Conservation (phyloP, 2,797 vertebrate species). For the Onychomys leucogaster region DNA sequence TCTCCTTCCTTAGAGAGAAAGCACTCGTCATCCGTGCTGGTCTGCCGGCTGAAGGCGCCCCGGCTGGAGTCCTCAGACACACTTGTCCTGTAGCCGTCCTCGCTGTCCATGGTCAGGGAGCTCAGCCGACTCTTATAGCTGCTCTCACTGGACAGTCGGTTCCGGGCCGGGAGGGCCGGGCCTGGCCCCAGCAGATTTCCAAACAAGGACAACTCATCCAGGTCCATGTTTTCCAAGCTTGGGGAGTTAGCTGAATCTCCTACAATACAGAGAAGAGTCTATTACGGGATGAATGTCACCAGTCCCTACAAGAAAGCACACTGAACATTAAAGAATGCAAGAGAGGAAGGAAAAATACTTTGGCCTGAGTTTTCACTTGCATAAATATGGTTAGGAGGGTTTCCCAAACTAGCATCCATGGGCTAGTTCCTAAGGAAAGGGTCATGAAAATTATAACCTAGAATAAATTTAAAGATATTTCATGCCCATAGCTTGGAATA, state of each 20-base stretch:
- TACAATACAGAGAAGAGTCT: constrained; percentile 80
- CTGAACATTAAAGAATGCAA: not conserved
- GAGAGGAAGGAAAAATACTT: not conserved
- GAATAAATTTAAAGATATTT: not conserved
- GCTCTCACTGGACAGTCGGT: constrained; percentile 93
- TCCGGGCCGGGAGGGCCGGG: not conserved
- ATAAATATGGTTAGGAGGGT: not conserved
- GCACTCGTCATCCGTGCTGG: constrained; percentile 88
- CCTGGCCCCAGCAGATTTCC: fast-evolving
- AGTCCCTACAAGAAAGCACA: not conserved
- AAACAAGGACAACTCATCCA: constrained; percentile 74
- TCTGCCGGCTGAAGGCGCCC: constrained; percentile 89
- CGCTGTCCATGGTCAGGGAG: constrained; percentile 91
- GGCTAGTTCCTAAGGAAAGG: not conserved
- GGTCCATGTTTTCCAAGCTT: constrained; percentile 82
- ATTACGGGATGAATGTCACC: fast-evolving
- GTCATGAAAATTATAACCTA: not conserved
- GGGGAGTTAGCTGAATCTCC: constrained; percentile 87
- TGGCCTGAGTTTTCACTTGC: not conserved
- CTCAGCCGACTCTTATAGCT: constrained; percentile 92
- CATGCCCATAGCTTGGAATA: not conserved
- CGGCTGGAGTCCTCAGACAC: constrained; percentile 90
- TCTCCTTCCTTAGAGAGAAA: constrained; percentile 87
- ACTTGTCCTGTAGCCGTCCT: constrained; percentile 88
- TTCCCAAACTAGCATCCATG: not conserved